Conservation (phyloP, 2,797 vertebrate species). For the Malacoraja senta region DNA sequence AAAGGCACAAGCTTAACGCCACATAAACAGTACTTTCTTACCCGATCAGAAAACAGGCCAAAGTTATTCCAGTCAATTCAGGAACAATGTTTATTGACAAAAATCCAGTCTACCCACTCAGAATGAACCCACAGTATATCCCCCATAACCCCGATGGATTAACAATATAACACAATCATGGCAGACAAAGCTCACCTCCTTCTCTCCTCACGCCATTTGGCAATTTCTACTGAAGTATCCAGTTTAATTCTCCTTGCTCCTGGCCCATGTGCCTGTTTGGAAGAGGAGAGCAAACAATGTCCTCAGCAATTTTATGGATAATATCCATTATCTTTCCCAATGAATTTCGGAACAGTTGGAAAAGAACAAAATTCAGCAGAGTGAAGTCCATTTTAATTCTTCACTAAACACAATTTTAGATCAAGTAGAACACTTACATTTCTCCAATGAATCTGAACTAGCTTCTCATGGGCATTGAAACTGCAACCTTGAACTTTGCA, state of each 20-base stretch:
- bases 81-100: not conserved
- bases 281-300: slow-evolving; percentile 35
- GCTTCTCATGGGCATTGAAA: slow-evolving; percentile 86
- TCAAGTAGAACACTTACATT: slow-evolving; percentile 67
- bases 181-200: slow-evolving; percentile 66
- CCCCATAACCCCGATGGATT: slow-evolving; percentile 36
- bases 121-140: slow-evolving; percentile 40
- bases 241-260: slow-evolving; percentile 83
- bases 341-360: not conserved
- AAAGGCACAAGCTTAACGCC: not conserved
- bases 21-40: not conserved
- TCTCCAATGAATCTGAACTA: slow-evolving; percentile 87
- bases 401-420: not conserved
- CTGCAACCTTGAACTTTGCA: slow-evolving; percentile 79
- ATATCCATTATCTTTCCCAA: not conserved
- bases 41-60: not conserved
- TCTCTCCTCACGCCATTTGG: slow-evolving; percentile 87
- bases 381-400: not conserved
- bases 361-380: not conserved
- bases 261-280: slow-evolving; percentile 75
- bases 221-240: slow-evolving; percentile 83
- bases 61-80: too few species aligned
- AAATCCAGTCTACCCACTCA: slow-evolving; percentile 38
- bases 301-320: not conserved
- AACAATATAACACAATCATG: not conserved